These are phyloP conservation scores for Tridacna crocea DNA, from an alignment of 2,888 invertebrate species.

Conservation along the genomic window DNA sequence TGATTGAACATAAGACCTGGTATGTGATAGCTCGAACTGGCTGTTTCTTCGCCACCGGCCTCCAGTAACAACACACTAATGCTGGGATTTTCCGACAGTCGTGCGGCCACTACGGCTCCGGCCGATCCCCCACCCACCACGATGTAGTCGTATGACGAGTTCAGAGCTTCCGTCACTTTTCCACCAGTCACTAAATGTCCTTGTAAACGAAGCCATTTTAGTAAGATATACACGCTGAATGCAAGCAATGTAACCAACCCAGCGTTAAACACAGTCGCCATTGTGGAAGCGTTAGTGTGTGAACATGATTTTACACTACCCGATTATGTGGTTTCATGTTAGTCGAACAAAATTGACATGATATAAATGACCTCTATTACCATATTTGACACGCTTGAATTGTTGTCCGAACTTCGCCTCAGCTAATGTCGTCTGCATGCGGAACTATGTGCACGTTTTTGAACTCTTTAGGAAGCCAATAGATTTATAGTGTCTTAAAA, in stretches of 20 bases:
- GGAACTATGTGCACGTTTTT: too few species aligned
- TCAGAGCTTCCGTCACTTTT: not conserved
- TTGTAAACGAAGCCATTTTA: constrained; percentile 3
- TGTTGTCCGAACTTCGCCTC: too few species aligned
- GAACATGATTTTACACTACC: too few species aligned
- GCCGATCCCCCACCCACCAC: constrained; percentile 85
- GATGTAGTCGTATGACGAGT: constrained; percentile 33
- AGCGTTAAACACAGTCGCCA: not conserved
- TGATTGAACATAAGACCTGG: constrained; percentile 66
- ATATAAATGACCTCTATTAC: too few species aligned
- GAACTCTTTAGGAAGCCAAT: too few species aligned
- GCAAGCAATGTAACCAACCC: constrained; percentile 1
- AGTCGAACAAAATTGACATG: too few species aligned
- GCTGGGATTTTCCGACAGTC: constrained; percentile 82
- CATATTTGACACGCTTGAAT: too few species aligned
- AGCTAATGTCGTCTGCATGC: too few species aligned
- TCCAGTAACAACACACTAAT: constrained; percentile 81
- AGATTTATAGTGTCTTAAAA: too few species aligned
- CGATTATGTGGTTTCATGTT: too few species aligned
- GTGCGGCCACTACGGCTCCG: constrained; percentile 84
- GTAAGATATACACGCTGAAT: not conserved
- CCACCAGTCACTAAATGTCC: constrained; percentile 1
- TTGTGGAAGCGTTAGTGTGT: not conserved
- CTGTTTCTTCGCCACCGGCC: constrained; percentile 84
- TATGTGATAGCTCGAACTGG: constrained; percentile 83